Base-by-base conservation (phyloP, 2,797 vertebrate species). In the Poecilia gillii region DNA sequence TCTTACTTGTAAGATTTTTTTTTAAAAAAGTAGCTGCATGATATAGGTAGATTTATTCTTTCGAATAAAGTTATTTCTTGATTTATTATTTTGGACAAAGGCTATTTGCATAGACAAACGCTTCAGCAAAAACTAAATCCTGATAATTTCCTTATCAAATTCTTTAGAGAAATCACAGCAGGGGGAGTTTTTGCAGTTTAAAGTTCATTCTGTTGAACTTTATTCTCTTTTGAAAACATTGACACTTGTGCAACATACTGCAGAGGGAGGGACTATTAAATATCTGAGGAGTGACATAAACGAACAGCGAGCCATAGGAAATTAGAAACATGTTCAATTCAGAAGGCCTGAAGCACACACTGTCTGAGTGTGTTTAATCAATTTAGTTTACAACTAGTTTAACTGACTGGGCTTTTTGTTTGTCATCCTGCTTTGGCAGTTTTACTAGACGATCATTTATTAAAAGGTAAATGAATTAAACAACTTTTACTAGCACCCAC, bases 311-410 rank as follows among this genome's bases (percentile, higher is more conserved):
- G 81, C 75, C 84, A 92, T 86, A 91, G 91, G 89, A 94, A 94
- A 93, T 92, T 85, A 89, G 83, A 89, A 90, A 83, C 87, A 82
- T 31, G 89, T 91, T 94, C 76, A 76, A 89, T 94, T 84, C 31
- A 55, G 41, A 74, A 85, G 80, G 78, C 91, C 89, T 78, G 71
- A 80, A 91, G 92, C 82, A 3, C 76, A 51, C 79, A 4, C 55
- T 74, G 66, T 71, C 59, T 57, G 64, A 68, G 76, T 64, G 39
- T 49, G 31, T 73, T 70, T 53, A 72, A 49, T 41, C 33, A 71
- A 8, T 55, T 33, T 18, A 53, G 57, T 72, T 41, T 33, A 39
- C 13, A 1, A 53, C 28, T 59, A 12, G 46, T 78, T 82, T 62
- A 62, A 79, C 68, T 51, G 31, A 72, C 75, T 28, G 85, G 80